phyloP scores from a whole-genome alignment of 2,797 vertebrate species.

The Epinephelus malabaricus region DNA sequence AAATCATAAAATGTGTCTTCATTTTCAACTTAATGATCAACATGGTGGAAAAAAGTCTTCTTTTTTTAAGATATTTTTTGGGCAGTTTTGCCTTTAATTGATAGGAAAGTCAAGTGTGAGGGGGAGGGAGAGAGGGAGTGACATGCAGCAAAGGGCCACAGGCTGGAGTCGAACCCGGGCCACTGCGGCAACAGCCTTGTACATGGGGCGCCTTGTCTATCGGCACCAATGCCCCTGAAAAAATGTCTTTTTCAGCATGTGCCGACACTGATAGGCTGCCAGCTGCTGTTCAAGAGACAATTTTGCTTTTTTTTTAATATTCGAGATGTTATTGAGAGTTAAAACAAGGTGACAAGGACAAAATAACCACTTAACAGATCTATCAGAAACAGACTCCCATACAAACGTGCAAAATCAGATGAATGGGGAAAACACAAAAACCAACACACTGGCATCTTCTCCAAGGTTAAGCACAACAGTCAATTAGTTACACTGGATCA shows the following conservation, averaged over 20 bases:
- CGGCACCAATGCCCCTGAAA: no score
- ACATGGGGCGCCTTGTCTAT: no score
- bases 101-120: no score
- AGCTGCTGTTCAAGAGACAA: slow-evolving; percentile 37
- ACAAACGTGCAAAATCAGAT: no score
- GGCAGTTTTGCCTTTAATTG: no score
- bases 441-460: no score
- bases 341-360: neutral
- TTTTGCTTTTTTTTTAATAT: slow-evolving; percentile 4
- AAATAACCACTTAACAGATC: neutral
- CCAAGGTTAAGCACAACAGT: neutral
- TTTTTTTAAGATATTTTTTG: no score
- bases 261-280: slow-evolving; percentile 15
- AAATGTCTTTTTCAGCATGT: slow-evolving; percentile 5
- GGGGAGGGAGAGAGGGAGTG: no score
- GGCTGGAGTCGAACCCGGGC: no score
- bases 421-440: no score
- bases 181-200: no score
- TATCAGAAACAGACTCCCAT: neutral
- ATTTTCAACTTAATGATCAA: slow-evolving; percentile 9
- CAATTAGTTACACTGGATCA: neutral
- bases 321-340: neutral
- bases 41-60: slow-evolving; percentile 14
- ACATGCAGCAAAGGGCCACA: no score
- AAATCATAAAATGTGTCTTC: slow-evolving; percentile 10